Evolutionary conservation across 2,113 vertebrate species (phyloP).

Genomic region (Hassar affinis): DNA sequence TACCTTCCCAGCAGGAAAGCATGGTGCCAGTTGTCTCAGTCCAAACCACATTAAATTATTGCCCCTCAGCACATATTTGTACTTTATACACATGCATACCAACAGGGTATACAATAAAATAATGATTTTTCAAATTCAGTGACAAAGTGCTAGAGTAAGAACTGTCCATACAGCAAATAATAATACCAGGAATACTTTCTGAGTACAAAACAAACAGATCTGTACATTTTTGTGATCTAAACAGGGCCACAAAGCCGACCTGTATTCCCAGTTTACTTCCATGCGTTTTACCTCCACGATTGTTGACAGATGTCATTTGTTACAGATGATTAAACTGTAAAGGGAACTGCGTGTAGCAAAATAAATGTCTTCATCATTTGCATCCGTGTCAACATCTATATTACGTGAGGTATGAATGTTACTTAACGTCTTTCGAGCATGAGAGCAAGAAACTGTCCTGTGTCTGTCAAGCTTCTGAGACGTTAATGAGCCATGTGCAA

Average conservation of each 20-base stretch:
- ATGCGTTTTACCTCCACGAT: slow-evolving; percentile 80
- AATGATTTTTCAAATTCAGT: not conserved
- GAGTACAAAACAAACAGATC: not conserved
- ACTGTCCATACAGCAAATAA: not conserved
- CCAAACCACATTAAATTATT: slow-evolving; percentile 23
- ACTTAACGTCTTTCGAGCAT: slow-evolving; percentile 48
- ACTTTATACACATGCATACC: not conserved
- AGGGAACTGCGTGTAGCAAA: slow-evolving; percentile 55
- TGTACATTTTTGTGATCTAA: not conserved
- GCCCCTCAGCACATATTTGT: not conserved
- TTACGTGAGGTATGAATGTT: slow-evolving; percentile 41
- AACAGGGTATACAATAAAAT: not conserved
- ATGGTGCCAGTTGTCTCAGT: slow-evolving; percentile 52
- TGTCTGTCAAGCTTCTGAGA: slow-evolving; percentile 8
- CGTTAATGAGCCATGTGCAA: slow-evolving; percentile 21
- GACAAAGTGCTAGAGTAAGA: not conserved
- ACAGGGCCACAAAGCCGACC: slow-evolving; percentile 65
- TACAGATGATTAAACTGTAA: slow-evolving; percentile 65
- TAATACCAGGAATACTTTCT: not conserved
- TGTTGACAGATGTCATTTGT: slow-evolving; percentile 89
- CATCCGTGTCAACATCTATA: slow-evolving; percentile 50
- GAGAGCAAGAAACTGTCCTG: not conserved
- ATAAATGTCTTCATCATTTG: slow-evolving; percentile 57
- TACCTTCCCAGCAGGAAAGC: slow-evolving; percentile 49
- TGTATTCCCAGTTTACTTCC: slow-evolving; percentile 86